Conservation (phyloP, 2,888 invertebrate genomes). For the Tachina fera region DNA sequence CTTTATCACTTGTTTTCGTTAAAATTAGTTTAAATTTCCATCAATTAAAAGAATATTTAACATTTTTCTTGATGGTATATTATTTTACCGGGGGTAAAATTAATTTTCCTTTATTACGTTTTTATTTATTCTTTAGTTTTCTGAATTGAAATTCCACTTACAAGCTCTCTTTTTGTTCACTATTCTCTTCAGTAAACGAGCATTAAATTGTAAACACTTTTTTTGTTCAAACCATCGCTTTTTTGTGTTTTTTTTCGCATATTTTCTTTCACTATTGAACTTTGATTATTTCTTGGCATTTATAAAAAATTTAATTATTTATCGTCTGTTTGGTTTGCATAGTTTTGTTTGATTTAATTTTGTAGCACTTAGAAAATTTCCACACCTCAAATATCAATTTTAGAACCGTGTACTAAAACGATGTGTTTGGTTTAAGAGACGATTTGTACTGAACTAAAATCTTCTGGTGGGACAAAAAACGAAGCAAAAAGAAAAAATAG, state of each 20-base stretch:
- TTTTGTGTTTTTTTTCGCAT: slow-evolving; percentile 30
- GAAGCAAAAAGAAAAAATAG: slow-evolving; percentile 24
- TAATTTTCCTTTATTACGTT: slow-evolving; percentile 5
- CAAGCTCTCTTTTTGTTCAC: slow-evolving; percentile 1
- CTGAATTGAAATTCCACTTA: slow-evolving; percentile 19
- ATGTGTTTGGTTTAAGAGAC: slow-evolving; percentile 66
- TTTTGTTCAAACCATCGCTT: slow-evolving; percentile 23
- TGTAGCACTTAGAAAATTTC: slow-evolving; percentile 57
- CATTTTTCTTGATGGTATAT: neutral
- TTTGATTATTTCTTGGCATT: slow-evolving; percentile 45
- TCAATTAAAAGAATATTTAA: slow-evolving; percentile 15
- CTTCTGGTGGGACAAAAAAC: slow-evolving; percentile 49
- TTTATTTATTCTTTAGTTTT: slow-evolving; percentile 13
- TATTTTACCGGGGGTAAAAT: slow-evolving; percentile 41
- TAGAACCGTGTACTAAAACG: slow-evolving; percentile 61
- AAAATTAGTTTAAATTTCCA: slow-evolving; percentile 38
- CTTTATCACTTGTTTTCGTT: slow-evolving; percentile 61
- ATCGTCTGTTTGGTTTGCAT: slow-evolving; percentile 21
- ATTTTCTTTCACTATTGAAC: slow-evolving; percentile 42
- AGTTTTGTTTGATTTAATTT: slow-evolving; percentile 31
- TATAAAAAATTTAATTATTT: slow-evolving; percentile 28
- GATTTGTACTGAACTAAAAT: slow-evolving; percentile 66
- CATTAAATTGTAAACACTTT: slow-evolving; percentile 16
- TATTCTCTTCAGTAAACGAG: slow-evolving; percentile 38
- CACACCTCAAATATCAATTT: slow-evolving; percentile 53